Percentiles rank a stretch among this genome's conserved stretches.
These are phyloP conservation scores for Lepisosteus osseus DNA, from an alignment of 2,113 vertebrate species.

Conservation along the genomic window DNA sequence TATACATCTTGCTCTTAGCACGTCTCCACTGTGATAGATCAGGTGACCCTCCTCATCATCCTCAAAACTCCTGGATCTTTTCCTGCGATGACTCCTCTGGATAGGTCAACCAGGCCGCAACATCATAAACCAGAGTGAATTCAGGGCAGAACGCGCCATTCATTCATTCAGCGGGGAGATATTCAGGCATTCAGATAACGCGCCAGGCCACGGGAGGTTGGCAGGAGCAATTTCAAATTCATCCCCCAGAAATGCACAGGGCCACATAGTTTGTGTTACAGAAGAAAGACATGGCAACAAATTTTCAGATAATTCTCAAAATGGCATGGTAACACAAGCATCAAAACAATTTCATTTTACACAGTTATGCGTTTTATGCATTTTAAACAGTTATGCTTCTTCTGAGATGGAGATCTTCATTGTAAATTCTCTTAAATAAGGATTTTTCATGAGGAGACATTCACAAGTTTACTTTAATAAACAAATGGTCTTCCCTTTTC, in stretches of 20 bases:
- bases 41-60: slow-evolving; percentile 98
- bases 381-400: slow-evolving; percentile 63
- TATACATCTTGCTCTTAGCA: slow-evolving; percentile 94
- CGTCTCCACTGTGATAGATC: slow-evolving; percentile 97
- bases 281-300: slow-evolving; percentile 99
- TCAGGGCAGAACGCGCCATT: slow-evolving; percentile 88
- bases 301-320: slow-evolving; percentile 97
- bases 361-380: background rate
- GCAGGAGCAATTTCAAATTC: slow-evolving; percentile 99
- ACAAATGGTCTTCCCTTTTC: background rate
- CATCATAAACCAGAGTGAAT: slow-evolving; percentile 75
- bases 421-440: slow-evolving; percentile 18
- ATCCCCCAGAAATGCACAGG: slow-evolving; percentile 97
- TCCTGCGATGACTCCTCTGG: slow-evolving; percentile 89
- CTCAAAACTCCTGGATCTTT: slow-evolving; percentile 92
- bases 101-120: slow-evolving; percentile 79
- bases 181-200: slow-evolving; percentile 85
- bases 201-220: slow-evolving; percentile 87
- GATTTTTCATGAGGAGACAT: background rate
- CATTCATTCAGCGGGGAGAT: slow-evolving; percentile 82
- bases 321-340: slow-evolving; percentile 76
- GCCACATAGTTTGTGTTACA: slow-evolving; percentile 99
- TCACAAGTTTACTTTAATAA: background rate
- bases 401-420: slow-evolving; percentile 56
- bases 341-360: slow-evolving; percentile 21